Evolutionary conservation across 2,888 invertebrate genomes (phyloP).

Genomic region (Diaphora mendica): DNA sequence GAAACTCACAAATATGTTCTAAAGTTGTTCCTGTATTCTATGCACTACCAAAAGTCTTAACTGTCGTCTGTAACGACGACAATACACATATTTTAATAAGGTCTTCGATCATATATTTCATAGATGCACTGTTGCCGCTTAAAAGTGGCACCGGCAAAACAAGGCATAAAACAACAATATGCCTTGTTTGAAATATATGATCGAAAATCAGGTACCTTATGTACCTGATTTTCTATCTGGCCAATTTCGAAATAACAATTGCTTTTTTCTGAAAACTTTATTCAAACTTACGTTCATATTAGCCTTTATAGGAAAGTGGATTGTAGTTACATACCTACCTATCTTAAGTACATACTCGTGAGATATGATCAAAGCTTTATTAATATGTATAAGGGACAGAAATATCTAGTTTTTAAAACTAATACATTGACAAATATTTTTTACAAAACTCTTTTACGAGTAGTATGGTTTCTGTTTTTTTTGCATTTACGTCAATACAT

Average conservation of each 20-base stretch:
- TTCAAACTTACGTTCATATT: slow-evolving; percentile 33
- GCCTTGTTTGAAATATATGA: too few relatives aligned
- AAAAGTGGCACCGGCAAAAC: too few relatives aligned
- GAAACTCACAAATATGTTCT: slow-evolving; percentile 11
- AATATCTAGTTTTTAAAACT: background rate
- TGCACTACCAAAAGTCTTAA: slow-evolving; percentile 11
- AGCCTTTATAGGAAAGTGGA: slow-evolving; percentile 36
- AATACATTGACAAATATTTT: background rate
- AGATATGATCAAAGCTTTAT: background rate
- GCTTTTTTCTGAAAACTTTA: slow-evolving; percentile 28
- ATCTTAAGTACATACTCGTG: background rate
- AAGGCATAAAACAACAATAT: too few relatives aligned
- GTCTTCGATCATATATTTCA: too few relatives aligned
- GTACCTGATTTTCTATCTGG: slow-evolving; percentile 24
- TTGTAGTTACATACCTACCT: background rate
- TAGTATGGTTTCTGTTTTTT: background rate
- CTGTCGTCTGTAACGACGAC: slow-evolving; percentile 11
- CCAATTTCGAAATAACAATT: slow-evolving; percentile 32
- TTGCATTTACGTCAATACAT: background rate
- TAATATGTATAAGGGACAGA: background rate
- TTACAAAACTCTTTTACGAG: too few relatives aligned
- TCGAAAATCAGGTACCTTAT: too few relatives aligned
- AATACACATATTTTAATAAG: slow-evolving; percentile 14
- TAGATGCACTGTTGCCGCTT: too few relatives aligned
- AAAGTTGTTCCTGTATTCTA: slow-evolving; percentile 4